Base-by-base conservation (phyloP, 2,113 vertebrate species). In the Pantherophis guttatus region DNA sequence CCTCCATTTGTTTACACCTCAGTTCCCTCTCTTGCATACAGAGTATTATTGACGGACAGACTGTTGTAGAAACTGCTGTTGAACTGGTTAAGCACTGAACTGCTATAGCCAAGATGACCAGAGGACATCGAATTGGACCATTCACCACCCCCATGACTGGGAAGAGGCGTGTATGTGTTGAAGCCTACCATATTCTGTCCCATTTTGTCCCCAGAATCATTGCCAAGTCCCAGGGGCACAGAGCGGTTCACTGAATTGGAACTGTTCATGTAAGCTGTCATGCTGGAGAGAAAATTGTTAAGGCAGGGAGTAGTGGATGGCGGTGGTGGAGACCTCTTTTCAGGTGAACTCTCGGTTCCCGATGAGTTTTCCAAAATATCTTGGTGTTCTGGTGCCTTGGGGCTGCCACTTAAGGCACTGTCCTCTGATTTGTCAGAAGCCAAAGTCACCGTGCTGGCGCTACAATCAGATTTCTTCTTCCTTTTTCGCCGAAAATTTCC, bases 401-500 rank as follows among this genome's bases (percentile, higher is more conserved):
- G 97, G 92, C 97, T 98, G 75, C 97, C 97, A 15, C 91, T 96
- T 52, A 98, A 93, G 70, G 96, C 86, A 8, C 97, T 96, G 7
- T 95, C 97, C 90, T 99, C 98, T 0, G 97, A 96, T 88, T 99
- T 98, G 93, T 99, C 99, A 0, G 98, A 95, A 12, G 90, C 86
- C 21, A 97, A 95, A 39, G 96, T 59, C 24, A 97, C 96, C 0
- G 98, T 95, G 8, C 95, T 95, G 3, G 97, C 90, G 5, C 98
- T 96, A 0, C 97, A 65, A 5, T 99, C 99, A 0, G 99, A 99
- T 96, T 99, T 99, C 91, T 99, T 99, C 97, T 99, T 99, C 93
- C 99, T 98, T 97, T 99, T 99, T 97, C 99, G 98, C 88, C 99
- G 98, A 96, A 99, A 99, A 97, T 99, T 99, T 93, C 99, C 99